Evolutionary conservation across 1,140 invertebrate genomes (phyloP), one percentile per base, ranked within the genome.

Genomic region (Drosophila virilis): DNA sequence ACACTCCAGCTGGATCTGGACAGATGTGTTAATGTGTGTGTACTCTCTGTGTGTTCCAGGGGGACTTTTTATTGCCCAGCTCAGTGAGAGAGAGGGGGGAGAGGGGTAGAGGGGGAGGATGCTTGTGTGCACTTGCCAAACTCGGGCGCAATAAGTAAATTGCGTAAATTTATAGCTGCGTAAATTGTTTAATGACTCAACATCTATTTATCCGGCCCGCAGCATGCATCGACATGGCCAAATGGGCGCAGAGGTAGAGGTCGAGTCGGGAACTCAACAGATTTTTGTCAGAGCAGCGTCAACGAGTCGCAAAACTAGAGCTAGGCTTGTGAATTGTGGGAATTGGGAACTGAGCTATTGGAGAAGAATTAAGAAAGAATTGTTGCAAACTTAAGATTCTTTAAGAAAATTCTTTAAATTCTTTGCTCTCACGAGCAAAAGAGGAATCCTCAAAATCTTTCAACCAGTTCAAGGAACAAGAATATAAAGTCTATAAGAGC

Each of bases 161-260:
- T 91, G 88, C 83, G 88, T 88, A 91, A 91, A 91, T 91, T 91
- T 91, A 91, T 91, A 68, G 83, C 88, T 91, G 83, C 78, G 88
- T 91, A 91, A 91, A 91, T 91, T 91, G 88, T 91, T 91, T 91
- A 91, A 91, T 91, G 88, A 91, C 88, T 91, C 78, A 81, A 88
- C 85, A 81, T 89, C 78, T 89, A 89, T 89, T 89, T 89, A 89
- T 78, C 74, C 71, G 42, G 77, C 17, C 59, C 67, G 35, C 54
- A 64, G 67, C 77, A 74, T 76, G 77, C 77, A 57, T 35, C 54
- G 74, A 90, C 84, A 78, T 89, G 77, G 69, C 55, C 77, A 89
- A 88, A 88, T 89, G 84, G 69, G 9, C 59, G 68, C 22, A 9
- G 33, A 54, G 51, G 33, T 83, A 52, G 66, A 68, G 74, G 59